Base-by-base conservation (phyloP, 2,113 vertebrate species). In the Pristiophorus japonicus region DNA sequence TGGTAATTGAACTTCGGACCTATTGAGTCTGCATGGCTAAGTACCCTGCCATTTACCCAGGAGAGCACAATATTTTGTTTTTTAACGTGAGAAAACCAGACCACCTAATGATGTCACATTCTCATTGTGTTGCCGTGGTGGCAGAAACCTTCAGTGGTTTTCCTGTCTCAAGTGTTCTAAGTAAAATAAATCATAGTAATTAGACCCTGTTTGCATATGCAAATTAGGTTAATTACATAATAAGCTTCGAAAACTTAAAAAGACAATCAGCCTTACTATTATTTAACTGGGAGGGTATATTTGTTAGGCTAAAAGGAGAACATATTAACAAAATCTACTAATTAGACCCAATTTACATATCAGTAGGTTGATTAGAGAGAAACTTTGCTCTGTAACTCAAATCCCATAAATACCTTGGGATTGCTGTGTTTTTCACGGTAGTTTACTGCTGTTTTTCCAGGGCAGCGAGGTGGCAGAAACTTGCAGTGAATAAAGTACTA, bases 341-440 rank as follows among this genome's bases (percentile, higher is more conserved):
- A 94, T 94, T 94, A 94, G 93, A 70, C 93, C 42, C 45, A 94
- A 94, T 94, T 94, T 94, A 94, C 93, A 94, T 94, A 70, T 94
- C 93, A 94, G 93, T 94, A 51, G 65, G 66, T 70, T 70, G 93
- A 94, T 67, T 94, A 73, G 65, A 70, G 66, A 70, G 42, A 70
- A 73, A 94, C 24, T 70, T 94, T 94, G 24, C 66, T 94, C 66
- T 70, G 47, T 73, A 70, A 94, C 66, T 47, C 93, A 73, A 51
- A 94, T 94, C 42, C 27, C 66, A 45, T 94, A 94, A 94, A 94
- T 94, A 70, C 93, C 93, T 70, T 70, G 93, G 93, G 93, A 94
- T 94, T 94, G 47, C 93, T 94, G 38, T 70, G 24, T 70, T 94
- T 70, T 30, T 94, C 45, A 70, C 27, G 12, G 38, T 51, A 73